phyloP scores from a whole-genome alignment of 2,888 invertebrate species.

The Hydrotaea cyrtoneurina region DNA sequence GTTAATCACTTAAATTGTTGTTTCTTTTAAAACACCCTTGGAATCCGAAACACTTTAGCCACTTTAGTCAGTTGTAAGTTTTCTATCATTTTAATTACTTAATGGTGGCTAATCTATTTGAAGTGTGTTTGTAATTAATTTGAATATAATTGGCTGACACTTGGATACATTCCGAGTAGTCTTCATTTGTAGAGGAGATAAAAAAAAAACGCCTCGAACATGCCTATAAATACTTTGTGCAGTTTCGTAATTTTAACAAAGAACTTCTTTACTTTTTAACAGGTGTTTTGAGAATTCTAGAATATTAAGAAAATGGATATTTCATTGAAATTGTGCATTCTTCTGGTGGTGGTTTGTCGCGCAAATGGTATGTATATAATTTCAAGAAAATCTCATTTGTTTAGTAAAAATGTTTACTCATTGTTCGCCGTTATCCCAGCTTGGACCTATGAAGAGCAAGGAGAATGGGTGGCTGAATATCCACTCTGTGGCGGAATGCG shows the following conservation, averaged over 20 bases:
- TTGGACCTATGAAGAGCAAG: constrained; percentile 64
- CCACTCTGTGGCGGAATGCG: constrained; percentile 61
- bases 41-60: no score
- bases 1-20: no score
- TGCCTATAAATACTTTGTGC: neutral
- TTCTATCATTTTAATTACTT: neutral
- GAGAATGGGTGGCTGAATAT: constrained; percentile 67
- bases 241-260: neutral
- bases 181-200: no score
- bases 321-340: neutral
- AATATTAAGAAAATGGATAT: neutral
- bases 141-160: neutral
- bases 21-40: no score
- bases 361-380: neutral
- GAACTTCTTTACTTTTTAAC: neutral
- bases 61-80: no score
- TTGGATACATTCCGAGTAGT: neutral
- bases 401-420: neutral
- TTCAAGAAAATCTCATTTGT: neutral
- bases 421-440: neutral
- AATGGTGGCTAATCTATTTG: no score
- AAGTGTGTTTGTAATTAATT: neutral
- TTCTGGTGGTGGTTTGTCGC: neutral
- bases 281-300: neutral
- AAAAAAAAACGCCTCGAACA: neutral